Conservation (phyloP, 1,140 invertebrate genomes). For the Leguminivora glycinivorella region DNA sequence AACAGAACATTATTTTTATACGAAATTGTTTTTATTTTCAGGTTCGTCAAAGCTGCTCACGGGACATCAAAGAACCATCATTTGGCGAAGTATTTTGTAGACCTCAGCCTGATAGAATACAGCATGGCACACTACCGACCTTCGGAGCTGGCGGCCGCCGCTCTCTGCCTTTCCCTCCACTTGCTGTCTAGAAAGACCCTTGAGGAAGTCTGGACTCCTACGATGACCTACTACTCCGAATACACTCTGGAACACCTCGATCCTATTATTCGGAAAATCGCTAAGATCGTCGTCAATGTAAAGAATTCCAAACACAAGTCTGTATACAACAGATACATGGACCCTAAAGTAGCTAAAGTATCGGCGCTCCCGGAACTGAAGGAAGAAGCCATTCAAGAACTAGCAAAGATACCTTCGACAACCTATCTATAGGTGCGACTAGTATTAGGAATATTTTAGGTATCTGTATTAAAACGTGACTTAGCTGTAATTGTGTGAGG, state of each 20-base stretch:
- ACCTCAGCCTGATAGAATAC: constrained; percentile 91
- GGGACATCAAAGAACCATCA: constrained; percentile 87
- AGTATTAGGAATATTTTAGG: constrained; percentile 34
- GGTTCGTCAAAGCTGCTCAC: constrained; percentile 82
- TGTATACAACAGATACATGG: constrained; percentile 82
- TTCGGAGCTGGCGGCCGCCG: constrained; percentile 82
- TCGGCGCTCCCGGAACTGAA: constrained; percentile 80
- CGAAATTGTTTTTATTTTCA: constrained; percentile 68
- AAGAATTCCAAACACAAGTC: constrained; percentile 81
- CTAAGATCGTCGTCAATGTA: constrained; percentile 79
- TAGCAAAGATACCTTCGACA: constrained; percentile 45
- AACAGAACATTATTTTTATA: no score
- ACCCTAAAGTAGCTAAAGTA: constrained; percentile 81
- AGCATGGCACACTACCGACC: constrained; percentile 89
- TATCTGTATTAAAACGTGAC: constrained; percentile 36
- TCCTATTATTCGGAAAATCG: constrained; percentile 81
- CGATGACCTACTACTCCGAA: constrained; percentile 82
- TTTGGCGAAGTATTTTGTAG: constrained; percentile 96
- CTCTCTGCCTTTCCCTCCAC: constrained; percentile 78
- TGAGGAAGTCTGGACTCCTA: constrained; percentile 81
- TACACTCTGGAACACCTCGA: constrained; percentile 80
- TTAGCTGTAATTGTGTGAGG: constrained; percentile 31
- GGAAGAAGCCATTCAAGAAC: constrained; percentile 53
- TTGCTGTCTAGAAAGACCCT: constrained; percentile 69
- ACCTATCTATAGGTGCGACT: constrained; percentile 27